Evolutionary conservation across 2,797 vertebrate genomes (phyloP).

Genomic region (Iguana delicatissima): DNA sequence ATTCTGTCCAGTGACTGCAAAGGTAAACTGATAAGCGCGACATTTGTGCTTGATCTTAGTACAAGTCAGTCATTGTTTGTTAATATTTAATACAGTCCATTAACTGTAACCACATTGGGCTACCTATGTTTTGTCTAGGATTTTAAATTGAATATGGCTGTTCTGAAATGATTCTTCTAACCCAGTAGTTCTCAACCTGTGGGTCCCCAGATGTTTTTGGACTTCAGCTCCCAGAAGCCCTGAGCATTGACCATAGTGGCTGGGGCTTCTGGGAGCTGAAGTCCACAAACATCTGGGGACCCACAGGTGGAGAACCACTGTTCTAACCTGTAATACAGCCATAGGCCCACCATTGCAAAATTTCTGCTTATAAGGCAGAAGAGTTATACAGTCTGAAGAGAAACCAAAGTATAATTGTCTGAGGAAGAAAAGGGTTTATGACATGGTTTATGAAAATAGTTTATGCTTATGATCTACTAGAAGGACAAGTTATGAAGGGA

Average conservation of each 20-base stretch:
- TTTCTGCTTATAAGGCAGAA: neutral
- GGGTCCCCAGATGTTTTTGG: no score
- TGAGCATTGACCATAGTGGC: no score
- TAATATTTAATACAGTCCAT: constrained; percentile 2
- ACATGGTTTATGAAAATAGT: no score
- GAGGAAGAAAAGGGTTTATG: no score
- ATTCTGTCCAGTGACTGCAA: neutral
- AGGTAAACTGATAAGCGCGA: neutral
- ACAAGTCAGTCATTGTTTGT: neutral
- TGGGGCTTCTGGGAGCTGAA: no score
- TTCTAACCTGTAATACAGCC: neutral
- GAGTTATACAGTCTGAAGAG: neutral
- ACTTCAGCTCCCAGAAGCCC: no score
- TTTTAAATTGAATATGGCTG: neutral
- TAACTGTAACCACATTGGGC: neutral
- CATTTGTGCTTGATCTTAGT: neutral
- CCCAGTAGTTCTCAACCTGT: no score
- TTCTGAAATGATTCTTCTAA: neutral
- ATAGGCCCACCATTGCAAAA: neutral
- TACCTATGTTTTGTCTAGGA: neutral
- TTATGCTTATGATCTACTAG: no score
- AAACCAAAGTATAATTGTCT: no score
- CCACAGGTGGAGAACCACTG: no score
- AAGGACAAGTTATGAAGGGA: no score
- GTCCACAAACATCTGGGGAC: no score